Base-by-base conservation (phyloP, 35 echinoderm and acorn worm species). In the Anneissia japonica region DNA sequence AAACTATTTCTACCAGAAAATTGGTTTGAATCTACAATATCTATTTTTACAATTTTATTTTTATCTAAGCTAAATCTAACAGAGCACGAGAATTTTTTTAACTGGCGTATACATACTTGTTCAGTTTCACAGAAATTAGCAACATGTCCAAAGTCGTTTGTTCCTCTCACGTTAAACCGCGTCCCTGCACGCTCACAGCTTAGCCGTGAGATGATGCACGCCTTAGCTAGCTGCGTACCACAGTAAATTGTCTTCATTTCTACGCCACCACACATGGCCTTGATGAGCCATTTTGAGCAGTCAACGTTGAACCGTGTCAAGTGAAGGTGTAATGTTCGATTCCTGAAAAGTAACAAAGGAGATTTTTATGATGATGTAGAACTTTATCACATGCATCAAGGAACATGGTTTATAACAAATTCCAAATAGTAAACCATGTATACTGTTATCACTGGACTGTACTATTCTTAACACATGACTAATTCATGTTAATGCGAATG, bases 51-150 rank as follows among this genome's bases (percentile, higher is more conserved):
- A n/a, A n/a, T n/a, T n/a, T n/a, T n/a, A n/a, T n/a, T n/a, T n/a
- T n/a, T n/a, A n/a, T n/a, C n/a, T n/a, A n/a, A n/a, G n/a, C n/a
- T n/a, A n/a, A n/a, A n/a, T n/a, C n/a, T n/a, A n/a, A n/a, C n/a
- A n/a, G n/a, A n/a, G n/a, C n/a, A n/a, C n/a, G n/a, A n/a, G n/a
- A n/a, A n/a, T n/a, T n/a, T n/a, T n/a, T n/a, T n/a, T n/a, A n/a
- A n/a, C 30, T 45, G 46, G 29, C 81, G 28, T 33, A 30, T 13
- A 55, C 73, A 72, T 37, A 97, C 95, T 86, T 97, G 95, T 81
- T 97, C 95, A 28, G 95, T 97, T 81, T 97, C 95, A 86, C 95
- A 97, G 81, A 97, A 97, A 77, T 97, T 96, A 3, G 95, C 95
- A 1, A 97, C 95, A 81, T 97, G 95, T 6, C 95, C 95, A 12